Evolutionary conservation across 2,888 invertebrate species (phyloP).

Genomic region (Drosophila diplacantha): DNA sequence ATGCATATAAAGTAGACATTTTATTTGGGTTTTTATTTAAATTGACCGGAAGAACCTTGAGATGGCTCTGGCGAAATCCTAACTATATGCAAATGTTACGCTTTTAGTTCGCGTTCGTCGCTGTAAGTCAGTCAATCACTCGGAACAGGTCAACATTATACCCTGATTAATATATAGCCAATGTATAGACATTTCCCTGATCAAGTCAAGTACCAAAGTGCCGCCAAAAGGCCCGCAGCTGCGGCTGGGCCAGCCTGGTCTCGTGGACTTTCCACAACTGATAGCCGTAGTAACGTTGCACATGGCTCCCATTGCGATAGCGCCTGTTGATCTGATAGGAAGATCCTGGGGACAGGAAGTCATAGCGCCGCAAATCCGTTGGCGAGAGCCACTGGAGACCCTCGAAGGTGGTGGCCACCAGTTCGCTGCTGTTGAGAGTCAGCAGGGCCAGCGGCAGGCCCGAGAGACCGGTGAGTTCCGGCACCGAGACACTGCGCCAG

Average conservation of each 20-base stretch:
- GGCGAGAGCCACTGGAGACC: conserved; percentile 67
- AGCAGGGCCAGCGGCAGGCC: conserved; percentile 48
- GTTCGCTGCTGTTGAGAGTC: conserved; percentile 54
- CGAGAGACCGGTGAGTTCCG: conserved; percentile 35
- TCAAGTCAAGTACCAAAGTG: conserved; percentile 56
- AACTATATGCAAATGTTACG: conserved; percentile 4
- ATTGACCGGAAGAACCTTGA: not conserved
- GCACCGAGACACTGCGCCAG: conserved; percentile 54
- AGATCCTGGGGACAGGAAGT: conserved; percentile 67
- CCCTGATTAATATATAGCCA: not conserved
- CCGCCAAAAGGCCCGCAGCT: conserved; percentile 55
- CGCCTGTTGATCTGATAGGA: conserved; percentile 71
- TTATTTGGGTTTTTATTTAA: not conserved
- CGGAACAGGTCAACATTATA: not conserved
- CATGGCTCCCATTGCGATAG: conserved; percentile 61
- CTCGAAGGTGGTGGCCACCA: conserved; percentile 67
- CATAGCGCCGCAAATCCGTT: conserved; percentile 62
- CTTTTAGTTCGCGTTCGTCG: not conserved
- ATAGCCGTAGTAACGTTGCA: conserved; percentile 79
- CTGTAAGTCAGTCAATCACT: not conserved
- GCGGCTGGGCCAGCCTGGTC: conserved; percentile 53
- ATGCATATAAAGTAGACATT: not conserved
- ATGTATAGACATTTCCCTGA: not conserved
- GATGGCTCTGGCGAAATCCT: not conserved
- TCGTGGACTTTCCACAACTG: conserved; percentile 85